These are phyloP conservation scores for Schizothorax lantsangensis DNA, from an alignment of 2,797 vertebrate genomes.

Conservation along the genomic window DNA sequence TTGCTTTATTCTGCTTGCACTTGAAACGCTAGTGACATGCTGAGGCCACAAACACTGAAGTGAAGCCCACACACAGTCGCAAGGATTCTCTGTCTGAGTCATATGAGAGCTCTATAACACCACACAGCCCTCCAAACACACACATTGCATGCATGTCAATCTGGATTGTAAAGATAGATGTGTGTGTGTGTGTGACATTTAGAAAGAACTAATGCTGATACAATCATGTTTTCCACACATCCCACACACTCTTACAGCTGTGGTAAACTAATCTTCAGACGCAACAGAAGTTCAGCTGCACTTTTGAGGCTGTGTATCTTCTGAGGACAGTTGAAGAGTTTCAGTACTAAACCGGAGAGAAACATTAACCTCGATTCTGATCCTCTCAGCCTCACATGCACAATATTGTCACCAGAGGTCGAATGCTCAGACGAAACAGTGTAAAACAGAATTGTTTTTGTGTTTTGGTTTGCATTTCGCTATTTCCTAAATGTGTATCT, in stretches of 20 bases:
- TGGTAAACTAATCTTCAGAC: slow-evolving; percentile 53
- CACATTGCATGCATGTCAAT: slow-evolving; percentile 41
- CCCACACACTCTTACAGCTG: slow-evolving; percentile 59
- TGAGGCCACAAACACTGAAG: slow-evolving; percentile 49
- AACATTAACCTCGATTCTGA: slow-evolving; percentile 33
- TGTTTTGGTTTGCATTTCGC: not conserved
- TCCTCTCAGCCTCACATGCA: not conserved
- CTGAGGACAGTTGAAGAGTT: slow-evolving; percentile 35
- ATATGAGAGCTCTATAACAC: slow-evolving; percentile 67
- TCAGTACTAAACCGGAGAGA: slow-evolving; percentile 11
- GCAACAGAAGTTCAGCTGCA: slow-evolving; percentile 38
- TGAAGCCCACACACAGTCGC: slow-evolving; percentile 72
- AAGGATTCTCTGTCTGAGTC: slow-evolving; percentile 81
- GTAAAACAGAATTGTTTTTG: not conserved
- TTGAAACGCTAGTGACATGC: slow-evolving; percentile 26
- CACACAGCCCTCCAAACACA: slow-evolving; percentile 54
- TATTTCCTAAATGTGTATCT: not conserved
- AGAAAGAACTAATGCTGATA: slow-evolving; percentile 59
- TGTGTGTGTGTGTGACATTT: slow-evolving; percentile 62
- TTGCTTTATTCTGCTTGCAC: slow-evolving; percentile 28
- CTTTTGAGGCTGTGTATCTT: slow-evolving; percentile 28
- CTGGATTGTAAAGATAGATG: slow-evolving; percentile 51
- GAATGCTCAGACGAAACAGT: not conserved
- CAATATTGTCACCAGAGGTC: slow-evolving; percentile 1
- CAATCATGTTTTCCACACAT: slow-evolving; percentile 60